Conservation (phyloP, 2,888 invertebrate genomes). For the Aporophyla lueneburgensis region DNA sequence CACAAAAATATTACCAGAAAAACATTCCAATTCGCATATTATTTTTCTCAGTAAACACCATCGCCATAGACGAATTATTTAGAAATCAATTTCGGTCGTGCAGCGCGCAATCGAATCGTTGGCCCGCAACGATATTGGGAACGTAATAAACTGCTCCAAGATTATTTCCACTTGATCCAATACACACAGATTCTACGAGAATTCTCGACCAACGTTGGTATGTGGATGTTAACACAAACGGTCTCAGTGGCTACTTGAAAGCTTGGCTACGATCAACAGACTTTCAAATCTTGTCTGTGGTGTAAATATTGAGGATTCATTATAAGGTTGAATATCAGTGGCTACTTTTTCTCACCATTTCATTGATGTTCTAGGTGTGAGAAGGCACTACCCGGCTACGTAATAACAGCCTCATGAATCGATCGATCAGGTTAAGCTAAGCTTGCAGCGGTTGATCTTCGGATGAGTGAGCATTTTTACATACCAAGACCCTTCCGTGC, state of each 20-base stretch:
- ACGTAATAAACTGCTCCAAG: slow-evolving; percentile 82
- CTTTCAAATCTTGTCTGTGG: slow-evolving; percentile 31
- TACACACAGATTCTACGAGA: slow-evolving; percentile 69
- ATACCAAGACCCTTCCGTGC: too few relatives aligned
- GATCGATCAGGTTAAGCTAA: too few relatives aligned
- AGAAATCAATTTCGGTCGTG: slow-evolving; percentile 78
- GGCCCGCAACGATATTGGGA: slow-evolving; percentile 79
- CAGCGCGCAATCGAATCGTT: slow-evolving; percentile 72
- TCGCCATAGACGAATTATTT: slow-evolving; percentile 73
- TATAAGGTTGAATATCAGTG: background rate
- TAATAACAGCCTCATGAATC: too few relatives aligned
- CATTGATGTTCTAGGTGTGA: background rate
- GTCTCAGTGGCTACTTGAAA: slow-evolving; percentile 35
- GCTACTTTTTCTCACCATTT: background rate
- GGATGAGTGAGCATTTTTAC: too few relatives aligned
- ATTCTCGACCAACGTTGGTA: slow-evolving; percentile 51
- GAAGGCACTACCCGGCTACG: too few relatives aligned
- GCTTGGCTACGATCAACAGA: slow-evolving; percentile 25
- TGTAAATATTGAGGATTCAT: slow-evolving; percentile 32
- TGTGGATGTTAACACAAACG: slow-evolving; percentile 60
- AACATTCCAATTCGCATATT: slow-evolving; percentile 12
- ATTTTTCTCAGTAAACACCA: slow-evolving; percentile 30
- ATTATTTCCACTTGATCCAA: slow-evolving; percentile 82
- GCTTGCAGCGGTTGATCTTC: too few relatives aligned
- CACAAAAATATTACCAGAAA: background rate